Conservation (phyloP, 2,797 vertebrate species). For the Clarias laeviceps region DNA sequence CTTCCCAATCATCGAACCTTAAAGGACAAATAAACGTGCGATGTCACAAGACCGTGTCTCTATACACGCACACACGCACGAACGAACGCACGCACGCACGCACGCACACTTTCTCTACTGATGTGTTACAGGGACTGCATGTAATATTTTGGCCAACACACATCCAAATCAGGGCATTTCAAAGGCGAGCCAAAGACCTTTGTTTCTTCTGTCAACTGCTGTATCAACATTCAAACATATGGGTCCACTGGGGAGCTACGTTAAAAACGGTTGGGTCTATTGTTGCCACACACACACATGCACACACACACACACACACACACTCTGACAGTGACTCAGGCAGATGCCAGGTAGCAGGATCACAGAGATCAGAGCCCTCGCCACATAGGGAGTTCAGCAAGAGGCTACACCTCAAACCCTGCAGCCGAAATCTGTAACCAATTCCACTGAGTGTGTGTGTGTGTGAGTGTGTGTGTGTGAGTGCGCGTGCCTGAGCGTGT, state of each 20-base stretch:
- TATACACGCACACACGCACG: background rate
- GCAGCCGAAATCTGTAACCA: constrained; percentile 43
- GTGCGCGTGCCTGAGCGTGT: too few relatives aligned
- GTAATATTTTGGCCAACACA: constrained; percentile 29
- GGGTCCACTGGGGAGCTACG: background rate
- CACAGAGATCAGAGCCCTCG: constrained; percentile 27
- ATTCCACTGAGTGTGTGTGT: constrained; percentile 26
- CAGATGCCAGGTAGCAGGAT: constrained; percentile 30
- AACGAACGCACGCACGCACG: background rate
- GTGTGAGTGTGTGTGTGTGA: background rate
- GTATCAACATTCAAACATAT: constrained; percentile 41
- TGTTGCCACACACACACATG: constrained; percentile 27
- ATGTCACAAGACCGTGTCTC: background rate
- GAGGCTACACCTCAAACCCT: constrained; percentile 13
- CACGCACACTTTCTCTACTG: background rate
- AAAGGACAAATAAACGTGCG: constrained; percentile 23
- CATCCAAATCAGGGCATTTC: constrained; percentile 18
- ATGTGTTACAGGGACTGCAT: constrained; percentile 14
- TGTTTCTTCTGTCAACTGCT: constrained; percentile 41
- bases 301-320: constrained; percentile 37
- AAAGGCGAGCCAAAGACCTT: constrained; percentile 25
- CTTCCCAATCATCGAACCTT: constrained; percentile 13
- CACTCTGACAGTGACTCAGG: constrained; percentile 23
- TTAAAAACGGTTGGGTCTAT: constrained; percentile 19
- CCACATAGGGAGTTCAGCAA: constrained; percentile 43